Evolutionary conservation across 2,888 invertebrate species (phyloP).

Genomic region (Allygus modestus): DNA sequence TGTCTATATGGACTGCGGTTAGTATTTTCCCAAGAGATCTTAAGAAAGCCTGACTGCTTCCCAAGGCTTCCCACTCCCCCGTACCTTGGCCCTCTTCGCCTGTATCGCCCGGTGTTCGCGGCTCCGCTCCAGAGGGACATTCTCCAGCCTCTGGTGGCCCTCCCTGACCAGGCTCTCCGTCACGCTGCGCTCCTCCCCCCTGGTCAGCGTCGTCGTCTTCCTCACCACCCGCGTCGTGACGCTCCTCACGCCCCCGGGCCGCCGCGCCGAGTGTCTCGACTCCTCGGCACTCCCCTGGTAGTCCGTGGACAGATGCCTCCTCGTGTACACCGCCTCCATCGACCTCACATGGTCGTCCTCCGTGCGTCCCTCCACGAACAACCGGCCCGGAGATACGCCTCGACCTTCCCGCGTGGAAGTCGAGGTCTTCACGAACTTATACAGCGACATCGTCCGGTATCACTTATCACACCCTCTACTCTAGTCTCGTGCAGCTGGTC

Average conservation of each 20-base stretch:
- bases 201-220: slow-evolving; percentile 91
- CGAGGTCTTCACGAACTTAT: slow-evolving; percentile 67
- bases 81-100: slow-evolving; percentile 89
- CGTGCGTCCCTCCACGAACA: slow-evolving; percentile 85
- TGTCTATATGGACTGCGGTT: no score
- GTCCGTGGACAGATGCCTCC: slow-evolving; percentile 89
- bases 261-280: slow-evolving; percentile 47
- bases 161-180: slow-evolving; percentile 83
- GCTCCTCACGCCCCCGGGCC: slow-evolving; percentile 81
- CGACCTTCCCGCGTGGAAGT: slow-evolving; percentile 63
- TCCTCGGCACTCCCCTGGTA: slow-evolving; percentile 80
- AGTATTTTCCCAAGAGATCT: no score
- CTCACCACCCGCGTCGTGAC: slow-evolving; percentile 92
- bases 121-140: slow-evolving; percentile 69
- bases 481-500: neutral
- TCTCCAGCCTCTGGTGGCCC: slow-evolving; percentile 73
- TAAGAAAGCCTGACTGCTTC: no score
- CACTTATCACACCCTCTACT: neutral
- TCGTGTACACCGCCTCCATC: slow-evolving; percentile 88
- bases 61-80: no score
- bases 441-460: slow-evolving; percentile 65
- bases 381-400: slow-evolving; percentile 74
- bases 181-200: slow-evolving; percentile 89
- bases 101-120: slow-evolving; percentile 75
- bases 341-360: slow-evolving; percentile 74